Conservation (phyloP, 2,888 invertebrate genomes). For the Spicauda simplicius region DNA sequence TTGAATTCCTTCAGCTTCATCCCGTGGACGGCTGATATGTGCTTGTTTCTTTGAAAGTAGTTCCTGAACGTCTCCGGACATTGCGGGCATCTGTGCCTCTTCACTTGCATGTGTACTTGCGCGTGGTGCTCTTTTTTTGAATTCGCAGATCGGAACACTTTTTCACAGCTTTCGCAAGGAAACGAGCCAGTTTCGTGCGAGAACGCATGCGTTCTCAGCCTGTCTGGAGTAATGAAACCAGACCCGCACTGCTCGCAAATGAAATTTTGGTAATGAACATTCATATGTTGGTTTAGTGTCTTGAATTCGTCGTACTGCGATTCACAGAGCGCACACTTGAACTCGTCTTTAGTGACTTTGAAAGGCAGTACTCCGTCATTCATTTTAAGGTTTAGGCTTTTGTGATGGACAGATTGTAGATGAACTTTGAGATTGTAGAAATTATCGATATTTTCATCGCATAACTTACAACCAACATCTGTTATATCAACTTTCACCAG, state of each 20-base stretch:
- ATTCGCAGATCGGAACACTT: slow-evolving; percentile 76
- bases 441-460: slow-evolving; percentile 53
- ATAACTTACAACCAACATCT: slow-evolving; percentile 63
- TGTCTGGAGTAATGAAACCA: slow-evolving; percentile 71
- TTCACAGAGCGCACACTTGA: slow-evolving; percentile 64
- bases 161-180: slow-evolving; percentile 76
- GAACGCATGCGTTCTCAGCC: slow-evolving; percentile 66
- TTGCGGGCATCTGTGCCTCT: slow-evolving; percentile 71
- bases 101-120: slow-evolving; percentile 75
- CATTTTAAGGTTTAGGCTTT: slow-evolving; percentile 55
- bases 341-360: slow-evolving; percentile 57
- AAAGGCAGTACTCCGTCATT: slow-evolving; percentile 70
- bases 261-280: slow-evolving; percentile 73
- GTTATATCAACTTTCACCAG: slow-evolving; percentile 72
- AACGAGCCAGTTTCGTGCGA: slow-evolving; percentile 69
- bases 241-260: slow-evolving; percentile 76
- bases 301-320: slow-evolving; percentile 66
- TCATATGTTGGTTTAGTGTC: slow-evolving; percentile 77
- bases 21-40: slow-evolving; percentile 65
- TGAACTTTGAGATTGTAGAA: slow-evolving; percentile 62
- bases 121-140: slow-evolving; percentile 78
- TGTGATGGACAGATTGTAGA: slow-evolving; percentile 59
- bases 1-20: slow-evolving; percentile 73
- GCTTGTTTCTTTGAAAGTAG: slow-evolving; percentile 76
- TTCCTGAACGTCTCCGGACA: slow-evolving; percentile 72